phyloP scores from a whole-genome alignment of 1,140 invertebrate species.

The Megalonaias nervosa region DNA sequence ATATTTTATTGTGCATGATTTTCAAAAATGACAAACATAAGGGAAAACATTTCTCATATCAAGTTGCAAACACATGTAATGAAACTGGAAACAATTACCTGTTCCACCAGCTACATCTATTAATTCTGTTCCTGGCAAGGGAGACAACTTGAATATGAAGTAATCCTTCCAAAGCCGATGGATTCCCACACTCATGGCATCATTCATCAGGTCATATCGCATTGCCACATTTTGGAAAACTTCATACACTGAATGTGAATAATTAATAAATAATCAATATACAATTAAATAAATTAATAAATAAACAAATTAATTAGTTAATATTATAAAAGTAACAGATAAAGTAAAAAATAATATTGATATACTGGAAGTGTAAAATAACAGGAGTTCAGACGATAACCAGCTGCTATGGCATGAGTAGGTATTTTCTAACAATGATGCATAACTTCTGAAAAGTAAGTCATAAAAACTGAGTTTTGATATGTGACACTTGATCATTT shows the following conservation, averaged over 20 bases:
- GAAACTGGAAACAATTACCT: constrained; percentile 66
- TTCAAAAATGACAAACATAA: no score
- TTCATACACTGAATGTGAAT: constrained; percentile 82
- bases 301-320: not conserved
- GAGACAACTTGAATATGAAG: constrained; percentile 87
- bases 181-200: constrained; percentile 95
- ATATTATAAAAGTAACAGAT: no score
- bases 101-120: constrained; percentile 98
- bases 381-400: not conserved
- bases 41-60: no score
- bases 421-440: not conserved
- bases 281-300: no score
- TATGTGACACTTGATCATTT: not conserved
- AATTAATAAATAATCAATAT: not conserved
- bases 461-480: no score
- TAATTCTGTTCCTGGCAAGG: constrained; percentile 83
- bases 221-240: constrained; percentile 96
- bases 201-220: constrained; percentile 98
- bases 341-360: not conserved
- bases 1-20: no score
- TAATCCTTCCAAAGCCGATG: constrained; percentile 98
- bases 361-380: not conserved
- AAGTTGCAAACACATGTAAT: not conserved
- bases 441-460: not conserved
- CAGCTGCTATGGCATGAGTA: not conserved